phyloP scores from a whole-genome alignment of 2,888 invertebrate genomes.

The Acronicta leporina region DNA sequence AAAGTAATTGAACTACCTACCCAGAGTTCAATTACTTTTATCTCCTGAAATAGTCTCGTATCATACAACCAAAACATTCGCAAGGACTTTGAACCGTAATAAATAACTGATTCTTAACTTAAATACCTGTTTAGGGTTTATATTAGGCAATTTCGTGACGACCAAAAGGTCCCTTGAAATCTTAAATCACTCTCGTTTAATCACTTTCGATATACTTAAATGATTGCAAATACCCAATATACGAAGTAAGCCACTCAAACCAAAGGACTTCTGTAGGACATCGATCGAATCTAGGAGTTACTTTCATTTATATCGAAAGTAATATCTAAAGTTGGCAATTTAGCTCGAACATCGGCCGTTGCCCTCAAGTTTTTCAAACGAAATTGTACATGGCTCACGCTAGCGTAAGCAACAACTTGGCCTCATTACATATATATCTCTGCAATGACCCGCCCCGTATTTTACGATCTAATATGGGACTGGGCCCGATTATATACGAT shows the following conservation, averaged over 20 bases:
- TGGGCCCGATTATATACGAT: constrained; percentile 37
- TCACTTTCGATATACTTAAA: too few species aligned
- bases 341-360: constrained; percentile 22
- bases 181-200: background rate
- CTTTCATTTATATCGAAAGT: constrained; percentile 21
- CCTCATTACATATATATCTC: constrained; percentile 44
- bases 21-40: constrained; percentile 11
- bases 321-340: constrained; percentile 17
- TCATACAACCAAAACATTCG: constrained; percentile 4
- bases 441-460: constrained; percentile 33
- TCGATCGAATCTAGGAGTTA: constrained; percentile 7
- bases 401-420: constrained; percentile 22
- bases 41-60: constrained; percentile 7
- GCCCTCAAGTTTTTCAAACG: constrained; percentile 10
- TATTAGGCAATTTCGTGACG: background rate
- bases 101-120: constrained; percentile 12
- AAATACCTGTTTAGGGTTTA: background rate
- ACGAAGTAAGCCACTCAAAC: too few species aligned
- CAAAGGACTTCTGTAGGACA: too few species aligned
- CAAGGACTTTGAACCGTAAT: constrained; percentile 14
- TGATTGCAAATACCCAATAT: too few species aligned
- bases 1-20: constrained; percentile 12
- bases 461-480: constrained; percentile 23
- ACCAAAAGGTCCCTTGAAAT: constrained; percentile 14
- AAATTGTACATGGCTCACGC: constrained; percentile 10